Percentiles rank a stretch among this genome's conserved stretches.
These are phyloP conservation scores for Neuroscelio doddi DNA, from an alignment of 2,888 invertebrate genomes.

Conservation along the genomic window DNA sequence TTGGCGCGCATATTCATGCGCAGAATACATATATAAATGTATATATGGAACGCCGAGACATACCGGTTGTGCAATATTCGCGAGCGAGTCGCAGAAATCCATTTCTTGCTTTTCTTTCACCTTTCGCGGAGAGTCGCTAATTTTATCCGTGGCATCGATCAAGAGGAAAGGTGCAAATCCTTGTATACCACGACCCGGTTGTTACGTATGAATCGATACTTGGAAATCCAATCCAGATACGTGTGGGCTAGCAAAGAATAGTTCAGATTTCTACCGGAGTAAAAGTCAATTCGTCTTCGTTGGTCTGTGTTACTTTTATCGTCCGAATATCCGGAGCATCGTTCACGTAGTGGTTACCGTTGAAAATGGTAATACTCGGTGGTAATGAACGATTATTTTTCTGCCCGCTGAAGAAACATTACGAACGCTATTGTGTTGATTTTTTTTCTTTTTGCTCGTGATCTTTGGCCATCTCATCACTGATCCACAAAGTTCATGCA, in stretches of 20 bases:
- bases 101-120: slow-evolving; percentile 45
- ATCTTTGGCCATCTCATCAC: too few relatives aligned
- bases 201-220: slow-evolving; percentile 46
- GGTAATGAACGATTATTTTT: too few relatives aligned
- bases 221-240: slow-evolving; percentile 47
- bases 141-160: slow-evolving; percentile 46
- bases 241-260: slow-evolving; percentile 44
- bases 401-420: too few relatives aligned
- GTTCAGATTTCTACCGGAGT: slow-evolving; percentile 39
- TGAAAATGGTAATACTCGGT: too few relatives aligned
- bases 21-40: slow-evolving; percentile 7
- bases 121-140: slow-evolving; percentile 44
- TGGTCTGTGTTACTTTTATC: slow-evolving; percentile 37
- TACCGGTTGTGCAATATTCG: slow-evolving; percentile 30
- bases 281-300: slow-evolving; percentile 45
- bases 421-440: too few relatives aligned
- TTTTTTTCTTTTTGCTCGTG: too few relatives aligned
- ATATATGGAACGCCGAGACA: slow-evolving; percentile 26
- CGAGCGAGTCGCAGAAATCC: slow-evolving; percentile 38
- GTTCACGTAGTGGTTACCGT: too few relatives aligned
- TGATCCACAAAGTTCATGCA: too few relatives aligned
- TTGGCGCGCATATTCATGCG: background rate
- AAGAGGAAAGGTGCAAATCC: slow-evolving; percentile 47
- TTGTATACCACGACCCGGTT: slow-evolving; percentile 46
- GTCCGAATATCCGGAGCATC: too few relatives aligned